phyloP scores from a whole-genome alignment of 1,140 invertebrate genomes.

The Alviniconcha marisindica region DNA sequence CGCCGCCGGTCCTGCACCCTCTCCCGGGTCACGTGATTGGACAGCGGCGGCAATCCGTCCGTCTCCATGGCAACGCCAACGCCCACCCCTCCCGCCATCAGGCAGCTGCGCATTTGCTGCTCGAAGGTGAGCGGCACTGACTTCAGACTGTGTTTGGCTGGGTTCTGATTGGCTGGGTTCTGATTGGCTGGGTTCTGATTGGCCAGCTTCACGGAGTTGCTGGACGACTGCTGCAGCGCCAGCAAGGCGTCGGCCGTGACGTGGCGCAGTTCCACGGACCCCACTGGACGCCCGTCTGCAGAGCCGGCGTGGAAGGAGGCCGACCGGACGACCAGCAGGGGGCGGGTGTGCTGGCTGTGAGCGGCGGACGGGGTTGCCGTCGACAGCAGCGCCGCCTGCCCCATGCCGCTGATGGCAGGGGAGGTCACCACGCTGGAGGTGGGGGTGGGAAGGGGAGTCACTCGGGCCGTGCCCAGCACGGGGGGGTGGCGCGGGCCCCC shows the following conservation, averaged over 20 bases:
- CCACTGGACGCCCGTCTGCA: not conserved
- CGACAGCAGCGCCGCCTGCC: not conserved
- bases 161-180: no score
- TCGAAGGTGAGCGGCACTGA: not conserved
- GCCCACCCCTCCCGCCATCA: not conserved
- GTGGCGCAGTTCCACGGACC: slow-evolving; percentile 17
- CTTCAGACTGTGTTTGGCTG: no score
- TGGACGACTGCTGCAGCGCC: slow-evolving; percentile 21
- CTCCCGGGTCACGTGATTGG: not conserved
- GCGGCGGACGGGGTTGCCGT: not conserved
- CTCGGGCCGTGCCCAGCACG: not conserved
- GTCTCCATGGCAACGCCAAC: not conserved
- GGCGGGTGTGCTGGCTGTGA: slow-evolving; percentile 20
- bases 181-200: slow-evolving; percentile 20
- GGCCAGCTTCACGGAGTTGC: slow-evolving; percentile 28
- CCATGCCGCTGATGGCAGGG: not conserved
- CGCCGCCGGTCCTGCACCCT: not conserved
- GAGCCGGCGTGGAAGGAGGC: not conserved
- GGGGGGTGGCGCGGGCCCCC: not conserved
- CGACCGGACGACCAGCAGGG: slow-evolving; percentile 20
- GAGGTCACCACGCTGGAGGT: not conserved
- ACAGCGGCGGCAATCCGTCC: not conserved
- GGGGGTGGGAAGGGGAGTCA: slow-evolving; percentile 6
- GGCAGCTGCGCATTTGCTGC: not conserved
- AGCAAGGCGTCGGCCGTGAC: slow-evolving; percentile 17